Percentiles rank a stretch among this genome's conserved stretches.
Evolutionary conservation across 2,888 invertebrate genomes (phyloP).

Genomic region (Drosophila mercatorum): DNA sequence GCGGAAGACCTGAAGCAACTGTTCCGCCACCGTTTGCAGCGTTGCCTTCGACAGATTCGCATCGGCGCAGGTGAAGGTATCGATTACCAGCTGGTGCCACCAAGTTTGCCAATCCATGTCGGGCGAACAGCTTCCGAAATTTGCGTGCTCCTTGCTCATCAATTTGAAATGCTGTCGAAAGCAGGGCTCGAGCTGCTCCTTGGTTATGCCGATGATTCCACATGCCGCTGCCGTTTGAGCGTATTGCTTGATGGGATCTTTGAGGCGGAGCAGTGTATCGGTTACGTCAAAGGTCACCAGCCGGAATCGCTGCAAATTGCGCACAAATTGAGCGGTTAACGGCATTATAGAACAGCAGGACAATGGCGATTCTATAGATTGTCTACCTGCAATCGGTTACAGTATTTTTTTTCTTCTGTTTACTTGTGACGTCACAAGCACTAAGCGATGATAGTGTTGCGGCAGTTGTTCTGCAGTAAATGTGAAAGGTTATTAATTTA

Average conservation of each 20-base stretch:
- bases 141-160: conserved; percentile 89
- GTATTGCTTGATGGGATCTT: conserved; percentile 89
- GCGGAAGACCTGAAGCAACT: conserved; percentile 88
- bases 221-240: conserved; percentile 88
- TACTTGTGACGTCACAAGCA: conserved; percentile 30
- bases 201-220: conserved; percentile 85
- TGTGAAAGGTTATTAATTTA: neutral
- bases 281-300: conserved; percentile 95
- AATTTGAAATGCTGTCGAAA: conserved; percentile 88
- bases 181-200: conserved; percentile 83
- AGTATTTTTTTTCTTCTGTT: neutral
- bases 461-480: neutral
- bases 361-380: conserved; percentile 6
- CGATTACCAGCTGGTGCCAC: conserved; percentile 88
- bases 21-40: conserved; percentile 85
- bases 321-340: conserved; percentile 61
- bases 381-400: neutral
- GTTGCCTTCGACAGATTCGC: conserved; percentile 59
- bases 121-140: conserved; percentile 89
- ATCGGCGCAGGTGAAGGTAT: conserved; percentile 73
- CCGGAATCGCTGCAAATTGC: conserved; percentile 81
- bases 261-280: conserved; percentile 92
- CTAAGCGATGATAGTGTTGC: neutral
- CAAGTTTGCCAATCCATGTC: conserved; percentile 90
- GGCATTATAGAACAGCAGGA: conserved; percentile 57